These are phyloP conservation scores for Planiliza haematocheilus DNA, from an alignment of 2,113 vertebrate genomes.

Conservation along the genomic window DNA sequence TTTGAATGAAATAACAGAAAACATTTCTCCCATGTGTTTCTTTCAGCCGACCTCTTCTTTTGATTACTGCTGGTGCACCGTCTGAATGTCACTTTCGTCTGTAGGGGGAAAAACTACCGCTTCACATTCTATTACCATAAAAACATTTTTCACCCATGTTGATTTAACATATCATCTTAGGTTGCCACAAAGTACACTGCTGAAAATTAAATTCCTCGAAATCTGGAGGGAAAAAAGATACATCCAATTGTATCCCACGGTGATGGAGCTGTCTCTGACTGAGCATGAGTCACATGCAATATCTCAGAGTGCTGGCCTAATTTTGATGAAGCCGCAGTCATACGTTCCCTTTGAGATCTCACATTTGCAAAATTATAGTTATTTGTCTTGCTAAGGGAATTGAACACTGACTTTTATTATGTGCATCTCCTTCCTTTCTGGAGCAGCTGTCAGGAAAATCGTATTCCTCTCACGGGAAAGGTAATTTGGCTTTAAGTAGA, in stretches of 20 bases:
- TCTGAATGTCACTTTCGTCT: conserved; percentile 20
- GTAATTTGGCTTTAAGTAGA: too few species aligned
- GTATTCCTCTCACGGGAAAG: not conserved
- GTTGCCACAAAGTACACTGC: conserved; percentile 28
- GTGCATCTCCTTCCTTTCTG: conserved; percentile 13
- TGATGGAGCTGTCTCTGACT: conserved; percentile 36
- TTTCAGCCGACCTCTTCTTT: conserved; percentile 28
- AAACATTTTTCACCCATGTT: conserved; percentile 52
- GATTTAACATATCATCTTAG: conserved; percentile 26
- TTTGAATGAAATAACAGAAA: conserved; percentile 42
- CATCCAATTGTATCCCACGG: conserved; percentile 26
- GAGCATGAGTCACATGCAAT: conserved; percentile 46
- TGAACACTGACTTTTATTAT: conserved; percentile 35
- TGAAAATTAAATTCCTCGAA: conserved; percentile 43
- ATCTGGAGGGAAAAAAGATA: conserved; percentile 20
- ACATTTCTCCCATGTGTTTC: conserved; percentile 30
- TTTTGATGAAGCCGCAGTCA: conserved; percentile 40
- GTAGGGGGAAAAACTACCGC: not conserved
- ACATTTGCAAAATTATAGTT: conserved; percentile 49
- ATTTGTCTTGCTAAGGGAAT: conserved; percentile 40
- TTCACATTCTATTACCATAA: conserved; percentile 46
- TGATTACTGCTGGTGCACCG: conserved; percentile 6
- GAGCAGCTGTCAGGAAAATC: conserved; percentile 21
- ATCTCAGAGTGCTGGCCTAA: conserved; percentile 36
- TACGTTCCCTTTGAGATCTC: conserved; percentile 35